Base-by-base conservation (phyloP, 2,113 vertebrate species). In the Perca fluviatilis region DNA sequence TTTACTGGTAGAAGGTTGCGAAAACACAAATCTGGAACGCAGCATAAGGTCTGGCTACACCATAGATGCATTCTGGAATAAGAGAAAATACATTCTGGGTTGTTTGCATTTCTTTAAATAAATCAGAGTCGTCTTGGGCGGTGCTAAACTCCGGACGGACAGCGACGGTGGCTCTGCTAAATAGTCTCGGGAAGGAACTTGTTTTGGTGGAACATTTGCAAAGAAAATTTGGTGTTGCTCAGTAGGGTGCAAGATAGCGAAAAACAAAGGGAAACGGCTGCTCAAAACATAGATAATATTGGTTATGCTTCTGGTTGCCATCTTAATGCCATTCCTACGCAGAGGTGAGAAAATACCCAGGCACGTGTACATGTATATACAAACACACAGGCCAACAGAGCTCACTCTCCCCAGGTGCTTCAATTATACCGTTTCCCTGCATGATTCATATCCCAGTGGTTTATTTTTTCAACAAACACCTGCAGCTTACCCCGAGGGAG, bases 401-500 rank as follows among this genome's bases (percentile, higher is more conserved):
- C 60, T 49, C 51, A 25, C 25, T 58, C 74, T 62, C 67, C 58
- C 33, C 50, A 56, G 46, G 63, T 27, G 4, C 69, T 50, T 46
- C 43, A 70, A 15, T 69, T 73, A 63, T 23, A 60, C 15, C 5
- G 19, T 67, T 71, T 76, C 50, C 49, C 61, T 30, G 19, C 0
- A 3, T 65, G 64, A 74, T 72, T 74, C 23, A 46, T 65, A 66
- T 51, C 27, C 54, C n/a, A 27, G 3, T 16, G 19, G 16, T 50
- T 73, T 54, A 6, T 69, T 63, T 47, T 33, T 47, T 15, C 14
- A 47, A 25, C 46, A 60, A 77, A 60, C 63, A 77, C 47, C 70
- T 80, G 72, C 61, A 49, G 56, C 27, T 18, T 30, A 16, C 53
- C 62, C 36, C 14, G 46, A 53, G 67, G 73, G 67, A 73, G 56